These are phyloP conservation scores for Mimachlamys varia DNA, from an alignment of 2,888 invertebrate genomes.

Conservation along the genomic window DNA sequence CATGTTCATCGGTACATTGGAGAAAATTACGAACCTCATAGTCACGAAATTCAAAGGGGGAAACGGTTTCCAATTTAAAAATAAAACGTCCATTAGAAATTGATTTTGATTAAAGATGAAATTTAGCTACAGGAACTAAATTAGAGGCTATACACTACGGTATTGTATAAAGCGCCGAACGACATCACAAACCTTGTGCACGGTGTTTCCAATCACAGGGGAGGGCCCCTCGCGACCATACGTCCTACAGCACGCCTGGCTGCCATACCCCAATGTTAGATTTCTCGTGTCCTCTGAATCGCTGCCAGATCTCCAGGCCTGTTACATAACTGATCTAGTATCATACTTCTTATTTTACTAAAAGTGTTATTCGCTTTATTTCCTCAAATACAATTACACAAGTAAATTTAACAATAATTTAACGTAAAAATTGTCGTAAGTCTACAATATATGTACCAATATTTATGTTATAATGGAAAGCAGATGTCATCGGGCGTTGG, in stretches of 20 bases:
- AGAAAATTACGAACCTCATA: slow-evolving; percentile 9
- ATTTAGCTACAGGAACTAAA: slow-evolving; percentile 2
- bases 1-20: slow-evolving; percentile 1
- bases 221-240: background rate
- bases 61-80: slow-evolving; percentile 24
- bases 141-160: slow-evolving; percentile 19
- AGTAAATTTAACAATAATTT: no score
- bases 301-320: background rate
- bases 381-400: no score
- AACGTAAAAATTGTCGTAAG: no score
- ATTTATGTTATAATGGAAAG: no score
- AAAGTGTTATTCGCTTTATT: no score
- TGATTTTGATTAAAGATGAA: slow-evolving; percentile 34
- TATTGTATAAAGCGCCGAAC: background rate
- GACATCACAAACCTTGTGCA: background rate
- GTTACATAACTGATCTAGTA: no score
- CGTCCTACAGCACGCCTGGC: no score
- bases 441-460: no score
- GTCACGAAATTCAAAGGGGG: slow-evolving; percentile 35
- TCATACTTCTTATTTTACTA: no score
- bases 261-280: background rate
- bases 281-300: background rate
- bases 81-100: slow-evolving; percentile 34
- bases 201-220: background rate
- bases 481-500: no score